Evolutionary conservation across 2,113 vertebrate genomes (phyloP), one percentile per base, ranked within the genome.

Genomic region (Lycocorax pyrrhopterus): DNA sequence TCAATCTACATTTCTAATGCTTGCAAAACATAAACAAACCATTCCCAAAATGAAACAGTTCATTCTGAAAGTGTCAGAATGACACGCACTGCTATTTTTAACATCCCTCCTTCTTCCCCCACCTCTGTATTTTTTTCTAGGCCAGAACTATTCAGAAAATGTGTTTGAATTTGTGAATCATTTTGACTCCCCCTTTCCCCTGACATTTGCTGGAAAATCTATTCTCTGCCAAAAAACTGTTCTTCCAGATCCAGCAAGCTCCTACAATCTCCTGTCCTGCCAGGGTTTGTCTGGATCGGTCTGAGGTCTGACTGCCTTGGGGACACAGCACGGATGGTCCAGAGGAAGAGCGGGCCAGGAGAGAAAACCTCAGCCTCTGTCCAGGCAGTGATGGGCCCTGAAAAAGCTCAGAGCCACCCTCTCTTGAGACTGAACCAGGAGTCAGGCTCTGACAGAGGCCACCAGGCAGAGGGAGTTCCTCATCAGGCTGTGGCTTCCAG

Each of bases 11-110:
- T 96, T 92, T 94, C 76, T 95, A 93, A 87, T 92, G 75, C 73
- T 60, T 64, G 89, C 73, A 96, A 95, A 96, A 97, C 84, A 95
- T 95, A 95, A 97, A 97, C 95, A 97, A 97, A 95, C 80, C 87
- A 87, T 95, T 93, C 89, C 89, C 94, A 81, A 96, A 96, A 94
- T 76, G 74, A 91, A 96, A 93, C 58, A 55, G 66, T 93, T 96
- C 93, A 95, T 94, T 95, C 89, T 93, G 91, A 96, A 96, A 97
- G 89, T 93, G 95, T 96, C 87, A 95, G 62, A 95, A 96, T 95
- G 84, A 96, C 89, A 95, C 0, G 3, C 59, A 56, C 29, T 12
- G 62, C 94, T 97, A 96, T 96, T 95, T 96, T 96, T 95, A 97
- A 89, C 93, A 89, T 64, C 69, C 41, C 69, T 93, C 91, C 84